Percentiles rank a stretch among this genome's conserved stretches.
These are phyloP conservation scores for Tangara arthus DNA, from an alignment of 2,797 vertebrate species.

Conservation along the genomic window DNA sequence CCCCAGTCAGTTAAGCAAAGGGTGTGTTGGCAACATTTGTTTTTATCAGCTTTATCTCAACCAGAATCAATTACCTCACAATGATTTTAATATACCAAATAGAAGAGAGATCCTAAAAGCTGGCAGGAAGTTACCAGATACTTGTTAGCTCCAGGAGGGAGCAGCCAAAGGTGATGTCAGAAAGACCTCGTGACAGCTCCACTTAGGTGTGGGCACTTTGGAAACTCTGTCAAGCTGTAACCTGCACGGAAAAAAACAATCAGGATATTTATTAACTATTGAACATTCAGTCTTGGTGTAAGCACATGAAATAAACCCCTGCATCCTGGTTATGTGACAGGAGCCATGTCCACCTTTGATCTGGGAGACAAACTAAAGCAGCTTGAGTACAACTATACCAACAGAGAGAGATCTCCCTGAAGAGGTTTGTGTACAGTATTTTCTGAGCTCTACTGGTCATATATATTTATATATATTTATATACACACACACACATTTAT, in stretches of 20 bases:
- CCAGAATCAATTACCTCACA: neutral
- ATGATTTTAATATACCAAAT: neutral
- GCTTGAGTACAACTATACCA: fast-evolving
- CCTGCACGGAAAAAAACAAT: neutral
- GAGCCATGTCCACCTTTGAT: neutral
- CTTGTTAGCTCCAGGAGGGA: neutral
- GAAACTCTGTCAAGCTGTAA: neutral
- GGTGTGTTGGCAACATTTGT: neutral
- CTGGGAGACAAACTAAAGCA: neutral
- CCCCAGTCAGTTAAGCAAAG: neutral
- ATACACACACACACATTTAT: no score
- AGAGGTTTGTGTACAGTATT: neutral
- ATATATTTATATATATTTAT: neutral
- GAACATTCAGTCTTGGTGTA: neutral
- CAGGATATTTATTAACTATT: neutral
- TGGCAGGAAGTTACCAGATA: neutral
- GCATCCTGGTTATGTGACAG: neutral
- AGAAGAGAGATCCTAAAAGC: neutral
- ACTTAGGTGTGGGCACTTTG: neutral
- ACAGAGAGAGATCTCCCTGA: neutral
- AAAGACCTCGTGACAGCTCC: neutral
- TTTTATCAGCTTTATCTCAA: neutral
- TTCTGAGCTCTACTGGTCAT: neutral
- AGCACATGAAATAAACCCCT: neutral
- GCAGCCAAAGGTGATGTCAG: neutral